phyloP scores from a whole-genome alignment of 1,140 invertebrate species.

The Heliconius hermathena region DNA sequence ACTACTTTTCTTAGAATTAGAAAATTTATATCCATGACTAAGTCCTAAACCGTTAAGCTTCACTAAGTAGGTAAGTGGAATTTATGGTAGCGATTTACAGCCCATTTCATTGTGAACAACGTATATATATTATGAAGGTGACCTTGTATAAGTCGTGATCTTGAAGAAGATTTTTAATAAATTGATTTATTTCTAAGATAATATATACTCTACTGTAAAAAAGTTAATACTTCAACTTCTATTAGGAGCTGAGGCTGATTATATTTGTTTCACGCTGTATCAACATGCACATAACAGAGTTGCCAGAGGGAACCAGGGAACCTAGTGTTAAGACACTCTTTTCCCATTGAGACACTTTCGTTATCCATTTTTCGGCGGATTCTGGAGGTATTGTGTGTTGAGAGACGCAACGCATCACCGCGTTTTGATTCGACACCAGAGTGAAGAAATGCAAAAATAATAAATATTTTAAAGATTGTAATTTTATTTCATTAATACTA shows the following conservation, averaged over 20 bases:
- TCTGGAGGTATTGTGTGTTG: too few relatives aligned
- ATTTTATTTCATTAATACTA: neutral
- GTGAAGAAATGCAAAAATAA: too few relatives aligned
- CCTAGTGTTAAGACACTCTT: too few relatives aligned
- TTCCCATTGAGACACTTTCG: neutral
- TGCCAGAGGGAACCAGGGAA: neutral
- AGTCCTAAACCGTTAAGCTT: slow-evolving; percentile 17
- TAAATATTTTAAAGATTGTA: too few relatives aligned
- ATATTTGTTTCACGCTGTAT: neutral
- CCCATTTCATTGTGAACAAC: slow-evolving; percentile 2
- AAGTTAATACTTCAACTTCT: too few relatives aligned
- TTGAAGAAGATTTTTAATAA: neutral
- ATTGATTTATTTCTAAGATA: neutral
- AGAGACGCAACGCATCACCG: too few relatives aligned
- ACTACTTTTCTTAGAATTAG: slow-evolving; percentile 10
- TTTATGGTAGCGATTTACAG: slow-evolving; percentile 18
- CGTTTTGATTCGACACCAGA: too few relatives aligned
- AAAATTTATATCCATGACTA: slow-evolving; percentile 19
- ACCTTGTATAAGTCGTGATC: neutral
- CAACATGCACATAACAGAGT: neutral
- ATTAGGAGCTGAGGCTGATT: too few relatives aligned
- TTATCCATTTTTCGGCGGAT: neutral
- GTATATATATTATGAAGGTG: neutral
- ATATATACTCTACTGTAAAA: too few relatives aligned
- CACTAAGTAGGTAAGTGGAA: slow-evolving; percentile 20